Conservation (phyloP, 2,888 invertebrate species). For the Drosophila bunnanda region DNA sequence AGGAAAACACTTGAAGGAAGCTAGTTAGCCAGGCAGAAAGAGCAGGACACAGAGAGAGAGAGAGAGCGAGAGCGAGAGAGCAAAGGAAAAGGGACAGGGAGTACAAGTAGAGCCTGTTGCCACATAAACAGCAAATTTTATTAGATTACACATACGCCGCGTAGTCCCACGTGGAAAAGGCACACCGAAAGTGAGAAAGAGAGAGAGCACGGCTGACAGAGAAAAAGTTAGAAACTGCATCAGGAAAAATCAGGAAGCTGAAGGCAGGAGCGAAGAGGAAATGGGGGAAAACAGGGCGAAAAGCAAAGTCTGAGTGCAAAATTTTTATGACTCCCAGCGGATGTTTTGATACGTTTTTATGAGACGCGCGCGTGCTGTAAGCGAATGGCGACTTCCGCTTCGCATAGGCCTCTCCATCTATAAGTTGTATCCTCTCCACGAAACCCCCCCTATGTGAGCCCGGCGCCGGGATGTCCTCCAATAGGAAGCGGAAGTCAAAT, state of each 20-base stretch:
- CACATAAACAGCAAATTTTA: constrained; percentile 80
- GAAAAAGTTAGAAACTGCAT: constrained; percentile 31
- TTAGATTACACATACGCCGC: constrained; percentile 76
- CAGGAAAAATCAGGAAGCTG: constrained; percentile 12
- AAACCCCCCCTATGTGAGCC: not conserved
- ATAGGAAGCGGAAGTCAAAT: constrained; percentile 61
- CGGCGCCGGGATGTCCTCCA: constrained; percentile 60
- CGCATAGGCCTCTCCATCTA: constrained; percentile 46
- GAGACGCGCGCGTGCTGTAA: constrained; percentile 80
- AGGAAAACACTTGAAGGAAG: constrained; percentile 20
- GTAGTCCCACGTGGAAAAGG: constrained; percentile 32
- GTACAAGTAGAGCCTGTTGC: constrained; percentile 55
- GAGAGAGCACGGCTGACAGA: not conserved
- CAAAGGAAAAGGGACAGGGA: not conserved
- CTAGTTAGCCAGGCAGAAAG: constrained; percentile 22
- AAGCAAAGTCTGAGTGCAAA: constrained; percentile 73
- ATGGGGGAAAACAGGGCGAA: constrained; percentile 30
- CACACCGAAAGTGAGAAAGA: not conserved
- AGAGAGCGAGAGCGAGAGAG: not conserved
- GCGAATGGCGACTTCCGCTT: constrained; percentile 57
- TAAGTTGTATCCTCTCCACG: not conserved
- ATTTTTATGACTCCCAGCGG: constrained; percentile 80
- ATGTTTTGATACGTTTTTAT: constrained; percentile 81
- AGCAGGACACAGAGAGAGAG: not conserved
- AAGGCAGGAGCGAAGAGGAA: not conserved